A percentile compares a stretch with the other conserved stretches of the same genome.
Evolutionary conservation across 2,113 vertebrate species (phyloP).

Genomic region (Ramphastos sulfuratus): DNA sequence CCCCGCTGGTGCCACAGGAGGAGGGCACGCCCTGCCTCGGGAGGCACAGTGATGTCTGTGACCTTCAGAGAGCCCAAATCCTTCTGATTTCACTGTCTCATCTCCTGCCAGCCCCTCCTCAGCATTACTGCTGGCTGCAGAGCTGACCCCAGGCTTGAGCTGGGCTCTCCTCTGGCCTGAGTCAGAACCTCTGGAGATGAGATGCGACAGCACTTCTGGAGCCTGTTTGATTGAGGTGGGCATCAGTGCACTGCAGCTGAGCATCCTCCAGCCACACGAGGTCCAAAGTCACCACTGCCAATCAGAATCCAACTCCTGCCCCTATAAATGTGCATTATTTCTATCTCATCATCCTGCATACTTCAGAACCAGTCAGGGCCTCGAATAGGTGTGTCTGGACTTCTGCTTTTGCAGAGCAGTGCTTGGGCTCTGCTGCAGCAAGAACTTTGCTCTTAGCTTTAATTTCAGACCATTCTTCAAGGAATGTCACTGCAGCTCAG

Average conservation of each 20-base stretch:
- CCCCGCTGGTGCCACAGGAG: neutral
- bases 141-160: conserved; percentile 67
- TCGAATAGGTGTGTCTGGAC: neutral
- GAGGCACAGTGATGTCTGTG: conserved; percentile 43
- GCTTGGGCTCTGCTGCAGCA: neutral
- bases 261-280: conserved; percentile 39
- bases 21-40: neutral
- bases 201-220: conserved; percentile 22
- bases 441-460: neutral
- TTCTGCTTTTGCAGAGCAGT: neutral
- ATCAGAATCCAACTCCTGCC: neutral
- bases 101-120: conserved; percentile 56
- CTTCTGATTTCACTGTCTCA: conserved; percentile 68
- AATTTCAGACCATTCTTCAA: neutral
- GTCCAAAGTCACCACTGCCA: conserved; percentile 25
- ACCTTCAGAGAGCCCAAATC: conserved; percentile 66
- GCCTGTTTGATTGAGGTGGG: conserved; percentile 53
- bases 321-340: neutral
- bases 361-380: neutral
- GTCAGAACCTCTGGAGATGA: conserved; percentile 57
- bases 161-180: conserved; percentile 60
- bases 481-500: neutral
- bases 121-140: conserved; percentile 66
- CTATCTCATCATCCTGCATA: neutral
- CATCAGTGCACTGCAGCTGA: conserved; percentile 47